phyloP scores from a whole-genome alignment of 1,140 invertebrate genomes.

The Drosophila equinoxialis region DNA sequence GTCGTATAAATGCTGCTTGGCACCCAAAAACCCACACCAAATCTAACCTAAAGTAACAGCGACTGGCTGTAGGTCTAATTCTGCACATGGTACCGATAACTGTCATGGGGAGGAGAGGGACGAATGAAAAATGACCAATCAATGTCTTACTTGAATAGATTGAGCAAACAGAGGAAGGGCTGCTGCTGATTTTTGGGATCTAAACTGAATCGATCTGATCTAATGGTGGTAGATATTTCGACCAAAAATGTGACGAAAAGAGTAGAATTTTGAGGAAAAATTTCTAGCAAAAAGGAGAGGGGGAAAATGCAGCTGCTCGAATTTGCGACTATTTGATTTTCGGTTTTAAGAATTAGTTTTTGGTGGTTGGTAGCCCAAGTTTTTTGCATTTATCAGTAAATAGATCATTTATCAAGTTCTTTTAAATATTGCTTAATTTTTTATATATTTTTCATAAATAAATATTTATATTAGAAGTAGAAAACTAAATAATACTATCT shows the following conservation, averaged over 20 bases:
- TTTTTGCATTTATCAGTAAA: constrained; percentile 10
- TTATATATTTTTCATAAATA: constrained; percentile 53
- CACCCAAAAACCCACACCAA: constrained; percentile 15
- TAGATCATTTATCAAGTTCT: constrained; percentile 14
- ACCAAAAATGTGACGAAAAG: constrained; percentile 77
- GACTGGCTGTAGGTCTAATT: constrained; percentile 12
- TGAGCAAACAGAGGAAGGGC: constrained; percentile 45
- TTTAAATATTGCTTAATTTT: constrained; percentile 14
- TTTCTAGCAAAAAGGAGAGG: constrained; percentile 3
- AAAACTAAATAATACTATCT: constrained; percentile 8
- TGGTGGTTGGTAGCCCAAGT: constrained; percentile 18
- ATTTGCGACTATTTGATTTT: constrained; percentile 48
- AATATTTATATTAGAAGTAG: constrained; percentile 43
- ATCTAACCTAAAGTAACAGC: not conserved
- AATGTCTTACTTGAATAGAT: constrained; percentile 74
- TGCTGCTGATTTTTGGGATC: constrained; percentile 28
- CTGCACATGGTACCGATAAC: constrained; percentile 55
- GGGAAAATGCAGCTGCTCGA: constrained; percentile 66
- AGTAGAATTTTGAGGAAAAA: constrained; percentile 66
- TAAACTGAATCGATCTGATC: constrained; percentile 7
- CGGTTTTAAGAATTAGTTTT: constrained; percentile 20
- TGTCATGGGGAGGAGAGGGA: constrained; percentile 55
- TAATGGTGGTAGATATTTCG: constrained; percentile 47
- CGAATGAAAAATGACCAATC: constrained; percentile 80
- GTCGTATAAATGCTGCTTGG: constrained; percentile 56